phyloP scores from a whole-genome alignment of 2,113 vertebrate genomes.

The Alouatta palliata region DNA sequence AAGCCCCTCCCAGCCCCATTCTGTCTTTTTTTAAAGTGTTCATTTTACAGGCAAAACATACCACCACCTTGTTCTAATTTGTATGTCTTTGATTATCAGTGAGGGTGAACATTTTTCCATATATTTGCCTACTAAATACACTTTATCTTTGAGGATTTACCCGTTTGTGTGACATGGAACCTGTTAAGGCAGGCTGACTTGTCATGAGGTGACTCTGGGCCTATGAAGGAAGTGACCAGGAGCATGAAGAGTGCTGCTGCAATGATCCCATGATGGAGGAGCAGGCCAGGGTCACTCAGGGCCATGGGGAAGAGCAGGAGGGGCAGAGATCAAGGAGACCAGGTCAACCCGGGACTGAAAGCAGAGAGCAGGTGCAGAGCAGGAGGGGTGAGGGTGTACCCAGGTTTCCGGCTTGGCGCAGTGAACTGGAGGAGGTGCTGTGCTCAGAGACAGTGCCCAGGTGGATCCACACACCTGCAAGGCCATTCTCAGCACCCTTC shows the following conservation, averaged over 20 bases:
- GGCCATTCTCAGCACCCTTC: background rate
- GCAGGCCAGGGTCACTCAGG: background rate
- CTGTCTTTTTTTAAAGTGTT: background rate
- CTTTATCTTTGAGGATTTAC: background rate
- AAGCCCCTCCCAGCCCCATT: background rate
- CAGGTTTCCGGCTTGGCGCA: background rate
- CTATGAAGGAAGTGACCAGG: background rate
- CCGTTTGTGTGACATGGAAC: background rate
- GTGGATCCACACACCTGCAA: background rate
- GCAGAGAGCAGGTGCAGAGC: background rate
- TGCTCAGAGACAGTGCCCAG: background rate
- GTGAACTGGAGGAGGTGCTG: background rate
- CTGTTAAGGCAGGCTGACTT: background rate
- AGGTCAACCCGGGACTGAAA: background rate
- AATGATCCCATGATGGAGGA: background rate
- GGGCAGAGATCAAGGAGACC: background rate
- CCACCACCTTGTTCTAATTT: conserved; percentile 25
- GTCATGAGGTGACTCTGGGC: background rate
- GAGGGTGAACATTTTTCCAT: conserved; percentile 7
- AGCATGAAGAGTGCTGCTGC: background rate
- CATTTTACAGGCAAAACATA: conserved; percentile 70
- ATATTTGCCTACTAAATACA: conserved; percentile 40
- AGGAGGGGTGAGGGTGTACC: background rate
- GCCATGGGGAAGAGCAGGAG: background rate
- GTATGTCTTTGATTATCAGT: conserved; percentile 35